Evolutionary conservation across 23 tunicate species (phyloP).

Genomic region (Ascidia mentula): DNA sequence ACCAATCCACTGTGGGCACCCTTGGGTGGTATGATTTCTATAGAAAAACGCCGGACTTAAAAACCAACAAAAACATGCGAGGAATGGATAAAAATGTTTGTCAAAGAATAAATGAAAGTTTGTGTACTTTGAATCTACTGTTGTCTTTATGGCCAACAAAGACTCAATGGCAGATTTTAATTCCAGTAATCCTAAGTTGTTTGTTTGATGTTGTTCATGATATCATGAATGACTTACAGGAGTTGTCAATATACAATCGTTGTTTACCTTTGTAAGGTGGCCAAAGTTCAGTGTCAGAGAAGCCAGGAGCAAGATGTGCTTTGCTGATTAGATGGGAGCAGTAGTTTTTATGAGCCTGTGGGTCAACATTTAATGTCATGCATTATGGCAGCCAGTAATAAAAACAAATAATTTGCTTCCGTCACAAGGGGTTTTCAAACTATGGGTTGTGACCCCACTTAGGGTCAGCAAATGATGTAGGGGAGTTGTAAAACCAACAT

Average conservation of each 20-base stretch:
- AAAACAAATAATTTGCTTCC: too few relatives aligned
- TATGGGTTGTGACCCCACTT: too few relatives aligned
- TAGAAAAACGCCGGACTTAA: not conserved
- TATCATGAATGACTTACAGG: too few relatives aligned
- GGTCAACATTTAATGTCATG: too few relatives aligned
- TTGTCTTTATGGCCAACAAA: too few relatives aligned
- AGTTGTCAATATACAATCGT: not conserved
- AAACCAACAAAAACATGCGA: not conserved
- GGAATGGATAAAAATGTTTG: not conserved
- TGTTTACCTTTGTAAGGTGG: conserved; percentile 64
- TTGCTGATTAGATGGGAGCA: conserved; percentile 34
- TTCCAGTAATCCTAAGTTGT: too few relatives aligned
- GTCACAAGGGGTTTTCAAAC: too few relatives aligned
- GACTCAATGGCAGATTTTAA: too few relatives aligned
- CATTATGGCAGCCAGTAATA: not conserved
- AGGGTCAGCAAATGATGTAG: too few relatives aligned
- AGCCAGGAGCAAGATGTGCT: conserved; percentile 7
- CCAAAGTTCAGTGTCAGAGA: conserved; percentile 50
- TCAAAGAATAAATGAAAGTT: not conserved
- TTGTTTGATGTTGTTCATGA: too few relatives aligned
- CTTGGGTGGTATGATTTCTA: conserved; percentile 31
- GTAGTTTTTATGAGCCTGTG: conserved; percentile 80
- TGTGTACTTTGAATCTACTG: not conserved
- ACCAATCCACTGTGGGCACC: conserved; percentile 10
- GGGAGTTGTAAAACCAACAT: too few relatives aligned